phyloP scores from a whole-genome alignment of 2,113 vertebrate genomes.

The Ammodytes dubius region DNA sequence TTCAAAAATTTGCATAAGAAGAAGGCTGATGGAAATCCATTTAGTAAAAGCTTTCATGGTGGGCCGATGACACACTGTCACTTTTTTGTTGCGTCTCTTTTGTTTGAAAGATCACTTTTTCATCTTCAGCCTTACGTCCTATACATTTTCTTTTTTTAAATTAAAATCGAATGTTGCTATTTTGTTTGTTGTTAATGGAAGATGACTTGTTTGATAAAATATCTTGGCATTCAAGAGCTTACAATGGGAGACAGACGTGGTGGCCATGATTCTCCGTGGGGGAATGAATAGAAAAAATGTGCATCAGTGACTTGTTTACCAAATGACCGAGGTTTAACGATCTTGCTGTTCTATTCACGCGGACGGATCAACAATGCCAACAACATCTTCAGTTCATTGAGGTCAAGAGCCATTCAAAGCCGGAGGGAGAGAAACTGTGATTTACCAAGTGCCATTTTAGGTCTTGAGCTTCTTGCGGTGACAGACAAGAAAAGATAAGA shows the following conservation, averaged over 20 bases:
- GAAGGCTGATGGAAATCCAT: no score
- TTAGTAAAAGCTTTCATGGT: not conserved
- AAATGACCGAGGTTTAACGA: not conserved
- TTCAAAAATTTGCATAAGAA: no score
- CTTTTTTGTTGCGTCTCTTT: constrained; percentile 10
- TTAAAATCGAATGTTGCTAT: not conserved
- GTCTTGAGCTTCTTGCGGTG: not conserved
- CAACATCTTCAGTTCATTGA: not conserved
- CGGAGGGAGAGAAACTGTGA: not conserved
- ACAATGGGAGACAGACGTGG: constrained; percentile 4
- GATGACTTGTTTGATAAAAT: constrained; percentile 40
- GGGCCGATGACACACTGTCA: not conserved
- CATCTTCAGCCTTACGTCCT: not conserved
- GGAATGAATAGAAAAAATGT: not conserved
- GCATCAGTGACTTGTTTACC: not conserved
- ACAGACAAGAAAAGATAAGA: not conserved
- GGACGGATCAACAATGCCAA: constrained; percentile 2
- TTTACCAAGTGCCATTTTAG: constrained; percentile 15
- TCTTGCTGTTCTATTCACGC: constrained; percentile 5
- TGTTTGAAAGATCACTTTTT: constrained; percentile 14
- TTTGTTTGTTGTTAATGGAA: constrained; percentile 15
- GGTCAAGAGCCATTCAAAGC: constrained; percentile 13
- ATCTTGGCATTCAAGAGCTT: not conserved
- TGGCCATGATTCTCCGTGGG: not conserved
- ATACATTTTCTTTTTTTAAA: not conserved